phyloP scores from a whole-genome alignment of 2,113 vertebrate species.

The Aspiorhynchus laticeps region DNA sequence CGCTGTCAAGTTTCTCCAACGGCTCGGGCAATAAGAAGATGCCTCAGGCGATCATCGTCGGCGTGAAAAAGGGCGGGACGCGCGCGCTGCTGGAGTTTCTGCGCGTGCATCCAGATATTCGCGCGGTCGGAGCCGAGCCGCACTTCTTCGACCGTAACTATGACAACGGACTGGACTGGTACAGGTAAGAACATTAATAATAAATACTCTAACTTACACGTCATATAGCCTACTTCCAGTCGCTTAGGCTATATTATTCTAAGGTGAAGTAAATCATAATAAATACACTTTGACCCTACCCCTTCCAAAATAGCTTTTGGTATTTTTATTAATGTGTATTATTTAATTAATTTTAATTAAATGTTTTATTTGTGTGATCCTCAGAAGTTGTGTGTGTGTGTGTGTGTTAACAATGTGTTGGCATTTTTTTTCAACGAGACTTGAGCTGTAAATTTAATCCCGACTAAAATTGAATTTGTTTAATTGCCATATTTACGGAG shows the following conservation, averaged over 20 bases:
- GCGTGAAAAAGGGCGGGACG: conserved; percentile 93
- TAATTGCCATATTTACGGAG: neutral
- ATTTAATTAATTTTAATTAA: neutral
- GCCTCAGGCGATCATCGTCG: conserved; percentile 92
- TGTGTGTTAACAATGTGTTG: neutral
- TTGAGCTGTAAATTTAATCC: neutral
- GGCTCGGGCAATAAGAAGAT: conserved; percentile 90
- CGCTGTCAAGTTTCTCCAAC: conserved; percentile 90
- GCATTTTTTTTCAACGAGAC: neutral
- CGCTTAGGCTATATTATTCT: neutral
- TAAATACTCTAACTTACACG: neutral
- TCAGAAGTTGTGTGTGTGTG: neutral
- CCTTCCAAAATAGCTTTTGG: neutral
- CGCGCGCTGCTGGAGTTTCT: conserved; percentile 91
- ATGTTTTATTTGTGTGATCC: neutral
- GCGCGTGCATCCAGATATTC: conserved; percentile 87
- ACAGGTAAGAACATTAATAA: conserved; percentile 74
- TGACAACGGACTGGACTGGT: conserved; percentile 87
- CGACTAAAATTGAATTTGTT: neutral
- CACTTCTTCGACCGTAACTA: conserved; percentile 93
- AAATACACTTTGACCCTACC: neutral
- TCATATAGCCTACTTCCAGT: neutral
- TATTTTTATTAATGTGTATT: neutral
- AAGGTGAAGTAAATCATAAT: neutral
- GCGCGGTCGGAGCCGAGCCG: conserved; percentile 88